Percentiles rank a stretch among this genome's conserved stretches.
phyloP scores from a whole-genome alignment of 2,113 vertebrate genomes.

The Oncorhynchus clarkii region DNA sequence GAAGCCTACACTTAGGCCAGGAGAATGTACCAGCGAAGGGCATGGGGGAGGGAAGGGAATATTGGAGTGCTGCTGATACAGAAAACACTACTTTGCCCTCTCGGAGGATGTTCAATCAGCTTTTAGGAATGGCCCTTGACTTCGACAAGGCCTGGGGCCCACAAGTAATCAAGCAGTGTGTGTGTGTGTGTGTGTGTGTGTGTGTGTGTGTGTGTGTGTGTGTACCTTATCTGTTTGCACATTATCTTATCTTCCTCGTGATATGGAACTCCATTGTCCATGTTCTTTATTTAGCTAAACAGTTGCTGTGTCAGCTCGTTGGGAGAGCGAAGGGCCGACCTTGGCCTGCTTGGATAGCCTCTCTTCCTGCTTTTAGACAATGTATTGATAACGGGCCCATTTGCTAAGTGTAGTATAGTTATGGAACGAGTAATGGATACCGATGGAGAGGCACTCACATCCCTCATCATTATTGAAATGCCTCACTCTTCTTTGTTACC shows the following conservation, averaged over 20 bases:
- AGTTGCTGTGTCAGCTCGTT: constrained; percentile 51
- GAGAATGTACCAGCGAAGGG: background rate
- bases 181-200: constrained; percentile 4
- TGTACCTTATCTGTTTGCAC: background rate
- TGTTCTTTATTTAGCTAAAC: background rate
- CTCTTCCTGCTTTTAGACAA: constrained; percentile 65
- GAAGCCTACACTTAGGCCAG: background rate
- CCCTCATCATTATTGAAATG: constrained; percentile 20
- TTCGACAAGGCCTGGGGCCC: constrained; percentile 4
- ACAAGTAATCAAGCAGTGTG: background rate
- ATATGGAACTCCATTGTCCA: background rate
- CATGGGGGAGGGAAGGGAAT: background rate
- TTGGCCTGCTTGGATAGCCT: constrained; percentile 13
- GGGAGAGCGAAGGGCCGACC: constrained; percentile 14
- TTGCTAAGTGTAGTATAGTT: constrained; percentile 30
- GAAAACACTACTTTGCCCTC: background rate
- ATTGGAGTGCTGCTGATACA: background rate
- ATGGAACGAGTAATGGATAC: constrained; percentile 61
- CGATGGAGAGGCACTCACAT: constrained; percentile 49
- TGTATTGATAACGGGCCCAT: constrained; percentile 58
- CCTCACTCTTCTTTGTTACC: constrained; percentile 18
- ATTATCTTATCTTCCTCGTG: background rate
- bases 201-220: constrained; percentile 5
- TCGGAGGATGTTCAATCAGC: constrained; percentile 6
- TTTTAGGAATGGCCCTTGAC: constrained; percentile 15